phyloP scores from a whole-genome alignment of 2,797 vertebrate species.

The Delichon dasypus region DNA sequence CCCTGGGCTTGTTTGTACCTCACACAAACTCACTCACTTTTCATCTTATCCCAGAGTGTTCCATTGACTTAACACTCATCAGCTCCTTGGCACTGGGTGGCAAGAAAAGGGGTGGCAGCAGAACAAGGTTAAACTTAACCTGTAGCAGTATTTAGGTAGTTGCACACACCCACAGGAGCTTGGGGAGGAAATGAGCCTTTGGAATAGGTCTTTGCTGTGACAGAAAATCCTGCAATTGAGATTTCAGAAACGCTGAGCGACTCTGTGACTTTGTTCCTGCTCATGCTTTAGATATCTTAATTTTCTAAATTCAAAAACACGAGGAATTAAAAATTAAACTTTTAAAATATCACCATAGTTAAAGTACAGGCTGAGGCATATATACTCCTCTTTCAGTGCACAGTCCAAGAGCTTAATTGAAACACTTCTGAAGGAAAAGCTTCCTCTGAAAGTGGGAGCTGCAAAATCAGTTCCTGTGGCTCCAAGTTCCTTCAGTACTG shows the following conservation, averaged over 20 bases:
- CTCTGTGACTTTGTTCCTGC: neutral
- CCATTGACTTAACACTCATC: neutral
- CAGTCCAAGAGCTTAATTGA: neutral
- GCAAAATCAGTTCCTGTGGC: neutral
- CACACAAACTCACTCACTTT: neutral
- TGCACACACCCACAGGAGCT: neutral
- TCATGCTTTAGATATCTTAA: neutral
- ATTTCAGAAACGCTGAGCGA: neutral
- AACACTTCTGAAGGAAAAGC: neutral
- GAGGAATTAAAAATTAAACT: neutral
- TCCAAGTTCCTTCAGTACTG: neutral
- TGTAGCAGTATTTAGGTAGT: neutral
- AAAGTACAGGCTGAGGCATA: neutral
- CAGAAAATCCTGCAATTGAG: neutral
- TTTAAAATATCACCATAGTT: neutral
- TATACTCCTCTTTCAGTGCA: neutral
- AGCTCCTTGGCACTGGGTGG: neutral
- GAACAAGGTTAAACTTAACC: neutral
- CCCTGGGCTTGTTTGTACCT: neutral
- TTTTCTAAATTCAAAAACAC: neutral
- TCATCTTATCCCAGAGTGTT: neutral
- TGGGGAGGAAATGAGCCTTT: neutral
- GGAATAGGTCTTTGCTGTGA: neutral
- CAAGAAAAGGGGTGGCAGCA: neutral
- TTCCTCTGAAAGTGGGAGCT: neutral